Evolutionary conservation across 2,113 vertebrate genomes (phyloP).

Genomic region (Phyllopteryx taeniolatus): DNA sequence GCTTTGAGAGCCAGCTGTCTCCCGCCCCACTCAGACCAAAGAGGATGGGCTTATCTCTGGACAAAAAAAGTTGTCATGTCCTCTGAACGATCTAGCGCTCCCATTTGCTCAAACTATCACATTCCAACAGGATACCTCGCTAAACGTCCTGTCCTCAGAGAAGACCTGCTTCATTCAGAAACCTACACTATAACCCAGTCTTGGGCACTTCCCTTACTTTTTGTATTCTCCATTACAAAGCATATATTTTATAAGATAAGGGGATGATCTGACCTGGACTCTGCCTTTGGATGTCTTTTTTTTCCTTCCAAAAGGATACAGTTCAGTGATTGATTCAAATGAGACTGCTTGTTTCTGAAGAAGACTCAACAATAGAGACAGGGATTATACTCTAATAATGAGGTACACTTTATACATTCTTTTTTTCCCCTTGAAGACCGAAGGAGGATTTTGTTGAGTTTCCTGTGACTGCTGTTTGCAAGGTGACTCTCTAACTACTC

Average conservation of each 20-base stretch:
- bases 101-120: constrained; percentile 13
- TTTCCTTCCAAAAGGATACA: not conserved
- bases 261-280: constrained; percentile 16
- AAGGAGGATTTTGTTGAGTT: not conserved
- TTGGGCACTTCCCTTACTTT: constrained; percentile 34
- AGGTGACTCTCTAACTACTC: constrained; percentile 17
- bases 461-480: constrained; percentile 12
- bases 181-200: constrained; percentile 33
- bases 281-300: constrained; percentile 29
- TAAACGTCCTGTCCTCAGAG: constrained; percentile 2
- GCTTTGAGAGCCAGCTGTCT: constrained; percentile 26
- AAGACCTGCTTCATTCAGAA: constrained; percentile 27
- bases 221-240: constrained; percentile 41
- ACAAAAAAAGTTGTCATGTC: constrained; percentile 40
- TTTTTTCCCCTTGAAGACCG: not conserved
- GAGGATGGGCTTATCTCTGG: constrained; percentile 41
- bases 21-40: constrained; percentile 23
- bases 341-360: constrained; percentile 17
- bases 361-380: constrained; percentile 21
- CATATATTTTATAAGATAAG: constrained; percentile 40
- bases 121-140: constrained; percentile 11
- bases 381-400: constrained; percentile 1
- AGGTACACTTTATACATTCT: constrained; percentile 19
- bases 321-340: constrained; percentile 8
- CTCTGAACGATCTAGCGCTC: constrained; percentile 3